Evolutionary conservation across 1,140 invertebrate species (phyloP).

Genomic region (Drosophila rufa): DNA sequence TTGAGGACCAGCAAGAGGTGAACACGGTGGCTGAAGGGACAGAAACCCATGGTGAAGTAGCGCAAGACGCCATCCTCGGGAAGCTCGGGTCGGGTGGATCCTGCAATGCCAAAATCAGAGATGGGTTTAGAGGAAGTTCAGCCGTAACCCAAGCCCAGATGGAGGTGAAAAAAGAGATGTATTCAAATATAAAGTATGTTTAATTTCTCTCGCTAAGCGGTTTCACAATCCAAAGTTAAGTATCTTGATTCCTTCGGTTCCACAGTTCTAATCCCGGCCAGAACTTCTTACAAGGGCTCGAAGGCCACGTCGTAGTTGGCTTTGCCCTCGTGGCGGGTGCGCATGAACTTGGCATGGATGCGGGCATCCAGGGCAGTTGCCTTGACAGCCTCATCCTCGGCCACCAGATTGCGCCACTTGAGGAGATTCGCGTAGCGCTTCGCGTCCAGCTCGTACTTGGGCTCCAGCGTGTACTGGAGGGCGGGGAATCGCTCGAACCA

Average conservation of each 20-base stretch:
- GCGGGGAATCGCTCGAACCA: constrained; percentile 91
- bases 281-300: constrained; percentile 20
- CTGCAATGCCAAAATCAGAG: constrained; percentile 81
- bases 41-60: constrained; percentile 95
- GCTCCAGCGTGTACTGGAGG: constrained; percentile 50
- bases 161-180: not conserved
- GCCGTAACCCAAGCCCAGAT: not conserved
- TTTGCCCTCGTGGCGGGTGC: constrained; percentile 87
- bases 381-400: constrained; percentile 89
- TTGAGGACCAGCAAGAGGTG: constrained; percentile 93
- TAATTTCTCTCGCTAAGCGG: constrained; percentile 16
- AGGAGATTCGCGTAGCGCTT: constrained; percentile 75
- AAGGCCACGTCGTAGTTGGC: constrained; percentile 89
- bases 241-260: constrained; percentile 6
- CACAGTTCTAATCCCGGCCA: not conserved
- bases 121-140: not conserved
- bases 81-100: constrained; percentile 88
- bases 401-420: constrained; percentile 89
- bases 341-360: constrained; percentile 90
- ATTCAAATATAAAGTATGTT: constrained; percentile 1
- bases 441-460: constrained; percentile 65
- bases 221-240: constrained; percentile 28
- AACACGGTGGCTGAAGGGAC: constrained; percentile 94
- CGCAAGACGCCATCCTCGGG: constrained; percentile 89
- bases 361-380: constrained; percentile 88